phyloP scores from a whole-genome alignment of 2,113 vertebrate genomes.

The Thomomys bottae region DNA sequence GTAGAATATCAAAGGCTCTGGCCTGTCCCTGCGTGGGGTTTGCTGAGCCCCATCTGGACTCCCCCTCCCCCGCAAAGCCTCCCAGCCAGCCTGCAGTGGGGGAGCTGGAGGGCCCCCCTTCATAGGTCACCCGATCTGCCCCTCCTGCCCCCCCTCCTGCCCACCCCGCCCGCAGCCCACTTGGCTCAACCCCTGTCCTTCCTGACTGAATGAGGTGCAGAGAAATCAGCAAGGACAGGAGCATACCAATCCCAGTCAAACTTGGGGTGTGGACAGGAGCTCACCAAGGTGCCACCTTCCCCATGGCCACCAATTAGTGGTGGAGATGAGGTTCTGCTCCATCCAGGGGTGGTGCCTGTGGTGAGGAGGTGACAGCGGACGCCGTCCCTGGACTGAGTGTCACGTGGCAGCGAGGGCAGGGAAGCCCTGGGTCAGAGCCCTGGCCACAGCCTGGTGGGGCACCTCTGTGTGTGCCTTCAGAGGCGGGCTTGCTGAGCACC shows the following conservation, averaged over 20 bases:
- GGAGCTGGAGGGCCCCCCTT: background rate
- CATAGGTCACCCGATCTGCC: slow-evolving; percentile 25
- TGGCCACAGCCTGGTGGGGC: accelerated
- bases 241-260: background rate
- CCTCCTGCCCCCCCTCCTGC: background rate
- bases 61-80: background rate
- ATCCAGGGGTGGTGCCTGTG: no score
- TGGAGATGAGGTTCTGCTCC: background rate
- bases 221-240: background rate
- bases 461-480: accelerated
- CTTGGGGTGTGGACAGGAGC: accelerated
- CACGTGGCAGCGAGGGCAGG: accelerated
- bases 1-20: slow-evolving; percentile 63
- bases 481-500: background rate
- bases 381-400: no score
- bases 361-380: no score
- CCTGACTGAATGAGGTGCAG: background rate
- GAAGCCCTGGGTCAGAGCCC: background rate
- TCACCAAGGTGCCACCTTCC: accelerated
- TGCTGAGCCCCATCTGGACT: slow-evolving; percentile 61
- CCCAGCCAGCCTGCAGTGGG: background rate
- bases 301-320: accelerated
- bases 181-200: background rate
- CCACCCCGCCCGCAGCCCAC: background rate
- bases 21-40: background rate